Conservation (phyloP, 2,888 invertebrate species). For the Perdita meconis region DNA sequence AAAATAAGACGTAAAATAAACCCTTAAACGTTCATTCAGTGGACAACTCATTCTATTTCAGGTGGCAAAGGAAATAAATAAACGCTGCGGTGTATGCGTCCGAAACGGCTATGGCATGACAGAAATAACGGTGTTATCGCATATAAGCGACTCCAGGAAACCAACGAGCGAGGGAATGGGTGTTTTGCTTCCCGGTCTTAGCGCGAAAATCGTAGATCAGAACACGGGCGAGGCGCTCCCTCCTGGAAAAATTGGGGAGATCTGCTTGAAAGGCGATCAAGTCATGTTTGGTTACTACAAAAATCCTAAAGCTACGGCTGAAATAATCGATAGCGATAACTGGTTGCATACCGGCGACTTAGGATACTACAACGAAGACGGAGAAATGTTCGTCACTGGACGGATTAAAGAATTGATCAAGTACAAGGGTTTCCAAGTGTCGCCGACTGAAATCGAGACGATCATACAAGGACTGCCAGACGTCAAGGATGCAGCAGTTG, state of each 20-base stretch:
- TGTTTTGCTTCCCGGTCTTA: conserved; percentile 87
- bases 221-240: conserved; percentile 81
- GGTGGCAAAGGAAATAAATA: conserved; percentile 67
- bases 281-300: conserved; percentile 86
- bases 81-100: too few species aligned
- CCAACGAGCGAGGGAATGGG: conserved; percentile 88
- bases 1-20: too few species aligned
- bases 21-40: too few species aligned
- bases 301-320: conserved; percentile 84
- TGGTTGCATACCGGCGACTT: conserved; percentile 85
- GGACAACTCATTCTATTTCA: too few species aligned
- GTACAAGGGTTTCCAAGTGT: conserved; percentile 86
- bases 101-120: conserved; percentile 93
- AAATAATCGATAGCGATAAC: conserved; percentile 85
- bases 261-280: conserved; percentile 85
- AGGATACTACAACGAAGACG: conserved; percentile 85
- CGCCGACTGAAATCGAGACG: conserved; percentile 81
- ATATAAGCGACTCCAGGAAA: too few species aligned
- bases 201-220: conserved; percentile 85
- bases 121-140: conserved; percentile 88
- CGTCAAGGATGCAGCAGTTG: conserved; percentile 70
- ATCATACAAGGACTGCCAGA: conserved; percentile 67
- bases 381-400: conserved; percentile 85
- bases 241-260: conserved; percentile 85
- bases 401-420: conserved; percentile 87